A percentile compares a stretch with the other conserved stretches of the same genome.
These are phyloP conservation scores for Aphidoletes aphidimyza DNA, from an alignment of 2,888 invertebrate species.

Conservation along the genomic window DNA sequence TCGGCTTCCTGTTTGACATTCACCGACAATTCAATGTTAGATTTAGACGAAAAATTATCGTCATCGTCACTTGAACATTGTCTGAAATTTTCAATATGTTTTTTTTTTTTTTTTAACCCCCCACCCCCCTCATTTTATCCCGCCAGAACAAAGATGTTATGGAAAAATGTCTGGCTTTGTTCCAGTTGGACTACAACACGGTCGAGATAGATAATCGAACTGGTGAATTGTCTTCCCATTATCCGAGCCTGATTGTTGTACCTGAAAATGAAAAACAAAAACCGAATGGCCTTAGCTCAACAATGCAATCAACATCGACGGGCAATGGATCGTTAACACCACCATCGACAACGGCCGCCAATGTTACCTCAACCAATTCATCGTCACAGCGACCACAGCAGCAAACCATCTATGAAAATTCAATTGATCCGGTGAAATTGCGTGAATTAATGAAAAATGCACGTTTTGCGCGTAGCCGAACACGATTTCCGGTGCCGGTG, in stretches of 20 bases:
- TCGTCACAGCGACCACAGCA: constrained; percentile 62
- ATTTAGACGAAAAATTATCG: too few relatives aligned
- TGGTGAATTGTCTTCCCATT: constrained; percentile 76
- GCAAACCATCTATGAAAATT: constrained; percentile 71
- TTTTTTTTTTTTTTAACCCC: too few relatives aligned
- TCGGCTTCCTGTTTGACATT: too few relatives aligned
- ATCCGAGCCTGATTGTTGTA: constrained; percentile 77
- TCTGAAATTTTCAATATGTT: too few relatives aligned
- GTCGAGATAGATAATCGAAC: constrained; percentile 73
- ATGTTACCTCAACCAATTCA: constrained; percentile 59
- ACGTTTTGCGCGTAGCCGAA: constrained; percentile 78
- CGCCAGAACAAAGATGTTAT: constrained; percentile 71
- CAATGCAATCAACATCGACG: not conserved
- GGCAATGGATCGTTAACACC: constrained; percentile 58
- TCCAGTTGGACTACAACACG: constrained; percentile 75
- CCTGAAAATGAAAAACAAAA: constrained; percentile 69
- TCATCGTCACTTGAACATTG: too few relatives aligned
- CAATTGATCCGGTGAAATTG: constrained; percentile 70
- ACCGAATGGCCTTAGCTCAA: not conserved
- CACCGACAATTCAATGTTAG: too few relatives aligned
- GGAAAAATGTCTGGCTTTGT: constrained; percentile 73
- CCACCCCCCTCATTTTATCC: too few relatives aligned
- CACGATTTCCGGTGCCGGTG: constrained; percentile 80
- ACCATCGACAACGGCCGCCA: constrained; percentile 58
- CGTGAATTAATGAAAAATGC: constrained; percentile 75